phyloP scores from a whole-genome alignment of 2,888 invertebrate species.

The Pseudolycoriella hygida region DNA sequence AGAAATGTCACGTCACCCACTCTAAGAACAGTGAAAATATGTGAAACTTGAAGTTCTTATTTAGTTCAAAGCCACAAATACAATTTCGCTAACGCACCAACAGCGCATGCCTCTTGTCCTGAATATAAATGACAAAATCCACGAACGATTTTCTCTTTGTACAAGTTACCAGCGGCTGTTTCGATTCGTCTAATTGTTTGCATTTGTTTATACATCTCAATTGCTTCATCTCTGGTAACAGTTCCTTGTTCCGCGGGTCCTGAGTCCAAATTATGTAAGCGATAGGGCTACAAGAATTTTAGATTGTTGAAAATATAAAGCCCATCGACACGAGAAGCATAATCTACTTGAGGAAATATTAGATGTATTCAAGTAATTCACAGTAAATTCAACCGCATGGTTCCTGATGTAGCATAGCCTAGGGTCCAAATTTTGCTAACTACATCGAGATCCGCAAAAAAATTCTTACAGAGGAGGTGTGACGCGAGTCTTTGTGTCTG shows the following conservation, averaged over 20 bases:
- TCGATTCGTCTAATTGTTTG: slow-evolving; percentile 83
- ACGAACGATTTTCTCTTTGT: slow-evolving; percentile 89
- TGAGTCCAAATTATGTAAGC: slow-evolving; percentile 75
- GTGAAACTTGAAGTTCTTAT: too few species aligned
- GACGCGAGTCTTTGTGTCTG: too few species aligned
- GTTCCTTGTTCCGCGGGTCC: slow-evolving; percentile 61
- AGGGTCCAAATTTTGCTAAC: too few species aligned
- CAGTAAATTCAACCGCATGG: too few species aligned
- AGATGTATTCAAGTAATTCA: too few species aligned
- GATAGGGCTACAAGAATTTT: slow-evolving; percentile 48
- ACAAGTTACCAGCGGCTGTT: slow-evolving; percentile 84
- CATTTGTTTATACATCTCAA: slow-evolving; percentile 61
- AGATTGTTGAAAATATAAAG: background rate
- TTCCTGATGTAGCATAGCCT: too few species aligned
- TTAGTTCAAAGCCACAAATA: slow-evolving; percentile 2
- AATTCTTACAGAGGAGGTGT: too few species aligned
- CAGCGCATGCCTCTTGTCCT: slow-evolving; percentile 53
- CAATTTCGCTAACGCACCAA: slow-evolving; percentile 14
- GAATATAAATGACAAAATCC: slow-evolving; percentile 98
- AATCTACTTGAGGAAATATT: too few species aligned
- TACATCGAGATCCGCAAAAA: too few species aligned
- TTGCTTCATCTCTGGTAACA: slow-evolving; percentile 68
- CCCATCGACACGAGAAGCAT: too few species aligned
- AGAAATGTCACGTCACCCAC: too few species aligned
- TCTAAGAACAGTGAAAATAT: too few species aligned